These are phyloP conservation scores for Catalaphyllia jardinei DNA, from an alignment of 64 coral and sea anemone species.

Conservation along the genomic window DNA sequence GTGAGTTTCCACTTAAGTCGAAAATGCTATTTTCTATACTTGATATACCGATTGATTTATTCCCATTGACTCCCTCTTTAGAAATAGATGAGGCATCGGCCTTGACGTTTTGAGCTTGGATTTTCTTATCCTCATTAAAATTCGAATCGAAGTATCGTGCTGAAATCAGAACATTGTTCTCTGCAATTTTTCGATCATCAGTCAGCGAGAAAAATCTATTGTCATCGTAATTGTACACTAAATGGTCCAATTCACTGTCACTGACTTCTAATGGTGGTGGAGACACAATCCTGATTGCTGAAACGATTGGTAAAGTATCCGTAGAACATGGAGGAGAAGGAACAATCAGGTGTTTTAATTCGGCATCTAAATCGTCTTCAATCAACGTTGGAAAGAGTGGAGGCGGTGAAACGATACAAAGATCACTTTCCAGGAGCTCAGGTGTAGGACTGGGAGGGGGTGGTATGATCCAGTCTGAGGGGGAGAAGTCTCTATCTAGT, in stretches of 20 bases:
- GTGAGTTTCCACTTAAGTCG: too few relatives aligned
- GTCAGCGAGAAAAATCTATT: neutral
- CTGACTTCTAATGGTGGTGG: conserved; percentile 45
- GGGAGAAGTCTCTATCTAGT: conserved; percentile 39
- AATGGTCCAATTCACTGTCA: neutral
- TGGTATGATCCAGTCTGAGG: conserved; percentile 77
- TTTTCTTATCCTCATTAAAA: conserved; percentile 6
- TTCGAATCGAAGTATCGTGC: neutral
- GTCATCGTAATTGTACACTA: conserved; percentile 2
- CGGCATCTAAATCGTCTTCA: conserved; percentile 37
- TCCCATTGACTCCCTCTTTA: neutral
- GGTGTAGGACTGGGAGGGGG: conserved; percentile 66
- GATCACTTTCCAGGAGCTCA: conserved; percentile 62
- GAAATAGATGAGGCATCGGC: neutral
- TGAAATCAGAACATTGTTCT: neutral
- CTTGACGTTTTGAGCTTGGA: neutral
- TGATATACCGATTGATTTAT: neutral
- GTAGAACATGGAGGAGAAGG: conserved; percentile 69
- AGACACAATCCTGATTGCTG: conserved; percentile 55
- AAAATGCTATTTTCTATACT: neutral
- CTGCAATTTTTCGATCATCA: conserved; percentile 17
- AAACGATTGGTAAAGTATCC: conserved; percentile 7
- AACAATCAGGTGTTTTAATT: conserved; percentile 69
- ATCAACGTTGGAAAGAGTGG: neutral
- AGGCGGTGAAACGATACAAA: conserved; percentile 67